Base-by-base conservation (phyloP, 1,140 invertebrate genomes). In the Muscidifurax raptorellus region DNA sequence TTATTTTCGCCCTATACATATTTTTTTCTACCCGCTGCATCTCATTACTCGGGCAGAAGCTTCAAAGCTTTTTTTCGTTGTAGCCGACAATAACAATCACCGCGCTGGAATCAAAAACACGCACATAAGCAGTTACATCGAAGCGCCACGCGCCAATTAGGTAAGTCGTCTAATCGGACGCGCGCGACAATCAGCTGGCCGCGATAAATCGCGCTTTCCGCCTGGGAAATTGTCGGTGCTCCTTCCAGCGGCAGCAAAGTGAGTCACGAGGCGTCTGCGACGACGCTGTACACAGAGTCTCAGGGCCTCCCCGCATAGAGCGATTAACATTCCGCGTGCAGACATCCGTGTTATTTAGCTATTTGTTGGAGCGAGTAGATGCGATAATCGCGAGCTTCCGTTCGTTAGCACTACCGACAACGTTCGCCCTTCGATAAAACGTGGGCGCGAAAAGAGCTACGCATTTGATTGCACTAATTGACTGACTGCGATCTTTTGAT, bases 351-450 rank as follows among this genome's bases (percentile, higher is more conserved):
- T 82, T 59, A 74, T 82, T 75, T 66, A 82, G 18, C n/a, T 52
- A 82, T 82, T 40, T 74, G 10, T 59, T 64, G 27, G 5, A 36
- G 5, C 47, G 30, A 32, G 59, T 44, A 83, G 74, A 77, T 69
- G 67, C 74, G 79, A 89, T 86, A 84, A 88, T 86, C 81, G 82
- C 7, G n/a, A n/a, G 67, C 83, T 88, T 88, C 87, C 88, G 86
- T 76, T 82, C n/a, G 32, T 72, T 78, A 74, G 22, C 44, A 28
- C 40, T 64, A n/a, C 27, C 40, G 74, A 12, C 22, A n/a, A 76
- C 32, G 25, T n/a, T 74, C 7, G 15, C 32, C 22, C 52, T 74
- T 76, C 74, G 74, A 76, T 47, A 25, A 76, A 18, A 28, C 32
- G 71, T 12, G 4, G 18, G 32, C 67, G 28, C 67, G 27, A 69